These are phyloP conservation scores for Noctua janthina DNA, from an alignment of 2,888 invertebrate species.

Conservation along the genomic window DNA sequence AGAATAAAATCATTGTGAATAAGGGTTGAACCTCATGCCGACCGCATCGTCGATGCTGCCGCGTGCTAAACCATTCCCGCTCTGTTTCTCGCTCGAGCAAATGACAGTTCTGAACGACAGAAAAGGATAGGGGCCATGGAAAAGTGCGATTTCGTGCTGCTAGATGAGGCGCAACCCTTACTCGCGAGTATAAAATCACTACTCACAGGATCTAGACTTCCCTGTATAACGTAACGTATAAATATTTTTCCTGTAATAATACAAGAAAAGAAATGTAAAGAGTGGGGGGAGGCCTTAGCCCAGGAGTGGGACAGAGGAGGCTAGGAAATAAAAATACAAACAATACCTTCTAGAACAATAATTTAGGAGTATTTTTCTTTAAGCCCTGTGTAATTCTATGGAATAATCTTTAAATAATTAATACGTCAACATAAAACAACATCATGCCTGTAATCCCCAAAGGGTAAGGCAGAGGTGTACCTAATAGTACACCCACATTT, in stretches of 20 bases:
- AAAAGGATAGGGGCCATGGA: neutral
- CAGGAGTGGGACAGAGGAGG: too few relatives aligned
- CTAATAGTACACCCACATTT: neutral
- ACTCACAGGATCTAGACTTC: neutral
- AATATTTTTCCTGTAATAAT: neutral
- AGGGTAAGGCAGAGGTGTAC: neutral
- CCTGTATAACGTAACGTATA: neutral
- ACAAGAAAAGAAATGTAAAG: neutral
- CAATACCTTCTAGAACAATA: neutral
- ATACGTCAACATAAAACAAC: neutral
- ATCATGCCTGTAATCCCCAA: too few relatives aligned
- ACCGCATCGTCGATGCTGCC: neutral
- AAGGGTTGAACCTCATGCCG: neutral
- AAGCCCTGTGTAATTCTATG: neutral
- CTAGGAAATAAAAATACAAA: too few relatives aligned
- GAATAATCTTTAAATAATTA: neutral
- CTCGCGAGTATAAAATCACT: neutral
- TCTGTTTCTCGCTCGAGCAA: neutral
- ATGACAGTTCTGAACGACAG: neutral
- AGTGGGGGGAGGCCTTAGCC: too few relatives aligned
- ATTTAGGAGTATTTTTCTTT: neutral
- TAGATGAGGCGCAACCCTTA: neutral
- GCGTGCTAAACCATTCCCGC: neutral
- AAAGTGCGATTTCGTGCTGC: neutral
- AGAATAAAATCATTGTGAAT: neutral